These are phyloP conservation scores for Epinephelus cyanopodus DNA, from an alignment of 2,113 vertebrate species.

Conservation along the genomic window DNA sequence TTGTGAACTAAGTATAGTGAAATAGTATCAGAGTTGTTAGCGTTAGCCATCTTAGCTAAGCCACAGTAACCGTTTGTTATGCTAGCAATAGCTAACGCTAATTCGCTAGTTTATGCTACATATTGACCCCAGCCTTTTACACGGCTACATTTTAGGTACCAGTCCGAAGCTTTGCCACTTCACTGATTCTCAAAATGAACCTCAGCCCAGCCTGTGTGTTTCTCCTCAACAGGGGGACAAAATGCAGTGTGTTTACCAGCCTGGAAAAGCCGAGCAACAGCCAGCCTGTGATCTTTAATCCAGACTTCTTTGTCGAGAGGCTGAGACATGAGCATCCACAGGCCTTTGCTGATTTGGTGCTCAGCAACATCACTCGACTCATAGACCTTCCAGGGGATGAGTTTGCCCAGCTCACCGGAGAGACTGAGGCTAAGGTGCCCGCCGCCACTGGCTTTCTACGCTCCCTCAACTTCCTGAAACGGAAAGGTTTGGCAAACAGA, in stretches of 20 bases:
- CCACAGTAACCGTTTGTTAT: conserved; percentile 8
- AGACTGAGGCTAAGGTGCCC: conserved; percentile 89
- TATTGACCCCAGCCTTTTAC: background rate
- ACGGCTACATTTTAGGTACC: background rate
- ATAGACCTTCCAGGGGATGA: conserved; percentile 95
- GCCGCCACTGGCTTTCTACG: conserved; percentile 89
- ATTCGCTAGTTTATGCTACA: too few relatives aligned
- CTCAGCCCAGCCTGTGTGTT: background rate
- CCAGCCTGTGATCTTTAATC: conserved; percentile 93
- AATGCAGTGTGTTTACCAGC: conserved; percentile 91
- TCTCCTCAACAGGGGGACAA: conserved; percentile 81
- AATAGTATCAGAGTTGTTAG: background rate
- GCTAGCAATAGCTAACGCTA: background rate
- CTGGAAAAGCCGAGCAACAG: conserved; percentile 86
- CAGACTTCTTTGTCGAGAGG: conserved; percentile 98
- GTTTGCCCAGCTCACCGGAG: conserved; percentile 93
- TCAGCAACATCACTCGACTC: conserved; percentile 94
- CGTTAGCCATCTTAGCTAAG: conserved; percentile 17
- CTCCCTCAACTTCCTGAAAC: conserved; percentile 93
- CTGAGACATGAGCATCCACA: conserved; percentile 93
- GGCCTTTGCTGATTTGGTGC: conserved; percentile 91
- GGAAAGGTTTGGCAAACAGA: conserved; percentile 88
- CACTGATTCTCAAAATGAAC: background rate
- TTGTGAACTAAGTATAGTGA: background rate
- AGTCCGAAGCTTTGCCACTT: background rate